Evolutionary conservation across 2,113 vertebrate genomes (phyloP), one percentile per base, ranked within the genome.

Genomic region (Callopanchax toddi): DNA sequence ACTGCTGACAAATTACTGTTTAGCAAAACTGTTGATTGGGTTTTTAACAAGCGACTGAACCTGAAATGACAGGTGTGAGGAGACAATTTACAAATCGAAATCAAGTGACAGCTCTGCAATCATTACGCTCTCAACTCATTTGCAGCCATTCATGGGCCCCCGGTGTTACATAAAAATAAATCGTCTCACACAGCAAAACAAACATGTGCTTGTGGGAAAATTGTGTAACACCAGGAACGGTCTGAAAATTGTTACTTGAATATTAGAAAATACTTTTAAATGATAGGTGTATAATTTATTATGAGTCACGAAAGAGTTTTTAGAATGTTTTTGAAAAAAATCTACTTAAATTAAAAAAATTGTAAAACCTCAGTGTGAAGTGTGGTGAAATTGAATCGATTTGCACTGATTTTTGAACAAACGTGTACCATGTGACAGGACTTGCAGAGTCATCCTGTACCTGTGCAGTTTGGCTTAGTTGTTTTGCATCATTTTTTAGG

Each of bases 91-190:
- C 69, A 45, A 77, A 84, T 80, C 71, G 51, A 79, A 87, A 74
- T 75, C 58, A 55, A 64, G 73, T 62, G 82, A 86, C 83, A 82
- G 85, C 81, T 71, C 74, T 72, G 71, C 80, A 86, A 82, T 87
- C 81, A 85, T 64, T 44, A 25, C 4, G 29, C 55, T 60, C 71
- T 70, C 18, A 17, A 69, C 57, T 81, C 60, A 53, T 85, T 57
- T 75, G 68, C 53, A 57, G 44, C 44, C 62, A 15, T 57, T 67
- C 22, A 17, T n/a, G 51, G 51, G 45, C 55, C 26, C 66, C 23
- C 64, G 1, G 36, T 3, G 53, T n/a, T 26, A 59, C 48, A 50
- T 3, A 40, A 66, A 63, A 83, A 69, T 53, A 50, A 54, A 74
- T 60, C 46, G 5, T 34, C 13, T 44, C 15, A 56, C 20, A 62